Evolutionary conservation across 2,888 invertebrate species (phyloP), one percentile per base, ranked within the genome.

Genomic region (Torymus aiolomorphi): DNA sequence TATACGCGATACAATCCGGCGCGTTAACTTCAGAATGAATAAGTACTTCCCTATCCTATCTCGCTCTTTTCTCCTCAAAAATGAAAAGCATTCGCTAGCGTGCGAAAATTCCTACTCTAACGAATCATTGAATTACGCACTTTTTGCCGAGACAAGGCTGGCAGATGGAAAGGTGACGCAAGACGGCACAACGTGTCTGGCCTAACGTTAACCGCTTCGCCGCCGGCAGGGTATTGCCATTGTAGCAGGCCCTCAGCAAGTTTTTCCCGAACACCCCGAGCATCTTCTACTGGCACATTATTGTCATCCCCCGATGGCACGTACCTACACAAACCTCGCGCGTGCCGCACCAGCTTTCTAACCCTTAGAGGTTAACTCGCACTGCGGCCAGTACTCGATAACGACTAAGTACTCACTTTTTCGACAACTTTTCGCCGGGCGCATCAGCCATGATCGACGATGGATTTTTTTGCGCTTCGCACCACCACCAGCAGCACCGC

Each of bases 391-490:
- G 42, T 42, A 42, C 42, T 42, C 8, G 42, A 8, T n/a, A n/a
- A 8, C 42, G 42, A 8, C 8, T n/a, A 42, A 42, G 42, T 42
- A 42, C 42, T 42, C 42, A 94, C 94, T 94, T 94, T 91, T 94
- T 94, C 13, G 94, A 94, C 82, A 94, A 86, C 86, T 93, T 93
- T 91, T 93, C 94, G 87, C 86, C 90, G 76, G 90, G 85, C 84
- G 88, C 94, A n/a, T 80, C 81, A 69, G 78, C 76, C 81, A 81
- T 81, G 10, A 42, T 67, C 63, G n/a, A 8, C 3, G 13, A 51
- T 42, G 4, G 31, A 31, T 31, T 31, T 31, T 31, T 31, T 31
- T 42, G 42, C 8, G 42, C 42, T 42, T 42, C 8, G 42, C 5
- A 42, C 31, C 31, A 31, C 31, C 31, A 31, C 31, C 31, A 31